Percentiles rank a stretch among this genome's conserved stretches.
Evolutionary conservation across 35 echinoderm and acorn worm genomes (phyloP).

Genomic region (Eucidaris tribuloides): DNA sequence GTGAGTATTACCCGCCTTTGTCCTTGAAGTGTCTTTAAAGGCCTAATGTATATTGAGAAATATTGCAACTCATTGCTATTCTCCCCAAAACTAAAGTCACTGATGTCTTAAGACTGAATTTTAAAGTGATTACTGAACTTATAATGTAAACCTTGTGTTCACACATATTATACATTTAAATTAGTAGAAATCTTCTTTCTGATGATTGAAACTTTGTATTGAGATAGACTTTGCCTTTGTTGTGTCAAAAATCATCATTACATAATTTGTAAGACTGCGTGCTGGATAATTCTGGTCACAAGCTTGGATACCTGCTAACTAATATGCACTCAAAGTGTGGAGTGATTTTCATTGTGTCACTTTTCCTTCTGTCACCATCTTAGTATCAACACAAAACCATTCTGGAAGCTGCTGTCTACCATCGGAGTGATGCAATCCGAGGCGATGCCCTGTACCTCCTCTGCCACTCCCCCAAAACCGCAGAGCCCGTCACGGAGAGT

Average conservation of each 20-base stretch:
- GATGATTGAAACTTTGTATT: too few relatives aligned
- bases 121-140: background rate
- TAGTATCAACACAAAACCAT: slow-evolving; percentile 28
- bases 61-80: too few relatives aligned
- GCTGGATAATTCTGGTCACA: too few relatives aligned
- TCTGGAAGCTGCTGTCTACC: slow-evolving; percentile 40
- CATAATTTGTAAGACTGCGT: too few relatives aligned
- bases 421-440: slow-evolving; percentile 65
- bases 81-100: too few relatives aligned
- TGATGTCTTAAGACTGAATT: background rate
- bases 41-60: too few relatives aligned
- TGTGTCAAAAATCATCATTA: too few relatives aligned
- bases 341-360: background rate
- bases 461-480: slow-evolving; percentile 50
- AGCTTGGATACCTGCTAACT: background rate
- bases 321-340: background rate
- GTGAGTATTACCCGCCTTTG: too few relatives aligned
- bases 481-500: slow-evolving; percentile 29
- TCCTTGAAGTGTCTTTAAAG: too few relatives aligned
- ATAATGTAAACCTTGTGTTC: background rate
- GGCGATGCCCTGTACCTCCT: slow-evolving; percentile 59
- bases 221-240: too few relatives aligned
- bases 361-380: background rate
- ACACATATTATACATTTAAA: background rate
- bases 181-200: background rate